Conservation (phyloP, 2,113 vertebrate genomes). For the Entelurus aequoreus region DNA sequence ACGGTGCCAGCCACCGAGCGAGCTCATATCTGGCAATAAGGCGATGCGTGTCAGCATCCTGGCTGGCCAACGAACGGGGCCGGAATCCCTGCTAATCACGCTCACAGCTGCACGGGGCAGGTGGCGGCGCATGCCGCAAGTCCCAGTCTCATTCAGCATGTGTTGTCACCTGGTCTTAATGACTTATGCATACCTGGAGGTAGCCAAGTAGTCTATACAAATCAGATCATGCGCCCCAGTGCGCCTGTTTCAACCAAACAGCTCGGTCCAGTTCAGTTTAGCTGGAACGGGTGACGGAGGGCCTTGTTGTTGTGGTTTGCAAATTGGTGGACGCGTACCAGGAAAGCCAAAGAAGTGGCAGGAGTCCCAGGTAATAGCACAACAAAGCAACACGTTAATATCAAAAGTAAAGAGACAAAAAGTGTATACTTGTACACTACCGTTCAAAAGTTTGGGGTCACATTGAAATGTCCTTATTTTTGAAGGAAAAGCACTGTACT, state of each 20-base stretch:
- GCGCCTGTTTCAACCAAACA: not conserved
- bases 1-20: conserved; percentile 46
- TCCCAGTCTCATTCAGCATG: conserved; percentile 42
- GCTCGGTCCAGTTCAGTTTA: no score
- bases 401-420: no score
- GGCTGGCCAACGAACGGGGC: conserved; percentile 50
- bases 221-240: conserved; percentile 1
- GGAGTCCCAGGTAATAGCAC: no score
- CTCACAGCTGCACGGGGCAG: conserved; percentile 61
- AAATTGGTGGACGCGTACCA: no score
- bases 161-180: conserved; percentile 54
- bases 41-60: conserved; percentile 40
- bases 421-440: no score
- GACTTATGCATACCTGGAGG: conserved; percentile 20
- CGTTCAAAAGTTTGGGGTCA: no score
- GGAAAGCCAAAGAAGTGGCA: no score
- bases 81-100: conserved; percentile 51
- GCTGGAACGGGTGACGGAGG: no score
- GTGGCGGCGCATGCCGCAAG: conserved; percentile 58
- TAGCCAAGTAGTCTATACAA: conserved; percentile 5
- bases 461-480: no score
- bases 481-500: no score
- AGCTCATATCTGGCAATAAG: conserved; percentile 48
- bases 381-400: no score
- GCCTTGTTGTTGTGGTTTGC: no score